phyloP scores from a whole-genome alignment of 2,113 vertebrate species.

The Turdus rufiventris region DNA sequence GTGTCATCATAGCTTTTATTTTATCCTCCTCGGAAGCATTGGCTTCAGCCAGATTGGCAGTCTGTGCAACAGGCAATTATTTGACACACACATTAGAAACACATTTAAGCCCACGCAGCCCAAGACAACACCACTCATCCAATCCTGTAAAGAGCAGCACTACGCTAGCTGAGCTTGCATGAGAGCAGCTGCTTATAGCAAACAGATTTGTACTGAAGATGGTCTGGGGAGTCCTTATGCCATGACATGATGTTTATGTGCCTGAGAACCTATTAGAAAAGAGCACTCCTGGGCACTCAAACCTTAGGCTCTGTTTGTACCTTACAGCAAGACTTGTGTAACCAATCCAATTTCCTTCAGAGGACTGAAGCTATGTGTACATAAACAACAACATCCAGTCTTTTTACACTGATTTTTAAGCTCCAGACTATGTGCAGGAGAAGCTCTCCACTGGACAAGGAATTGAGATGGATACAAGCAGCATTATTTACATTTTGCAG shows the following conservation, averaged over 20 bases:
- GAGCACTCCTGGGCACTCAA: constrained; percentile 54
- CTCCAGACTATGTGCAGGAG: constrained; percentile 1
- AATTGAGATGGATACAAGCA: not conserved
- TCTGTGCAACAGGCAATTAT: constrained; percentile 90
- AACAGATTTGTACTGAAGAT: constrained; percentile 56
- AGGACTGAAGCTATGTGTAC: constrained; percentile 12
- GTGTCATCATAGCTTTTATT: constrained; percentile 94
- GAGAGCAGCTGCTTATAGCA: constrained; percentile 58
- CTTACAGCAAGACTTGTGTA: constrained; percentile 58
- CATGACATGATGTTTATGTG: constrained; percentile 66
- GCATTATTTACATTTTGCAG: constrained; percentile 5
- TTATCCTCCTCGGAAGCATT: constrained; percentile 98
- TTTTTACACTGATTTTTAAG: constrained; percentile 20
- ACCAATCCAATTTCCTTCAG: constrained; percentile 45
- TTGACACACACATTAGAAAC: constrained; percentile 83
- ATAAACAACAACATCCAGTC: not conserved
- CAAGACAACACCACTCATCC: constrained; percentile 77
- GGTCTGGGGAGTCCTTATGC: constrained; percentile 70
- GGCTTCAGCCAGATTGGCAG: constrained; percentile 92
- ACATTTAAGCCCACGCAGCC: constrained; percentile 77
- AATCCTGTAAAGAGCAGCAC: constrained; percentile 83
- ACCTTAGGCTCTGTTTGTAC: constrained; percentile 81
- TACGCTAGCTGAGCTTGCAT: constrained; percentile 61
- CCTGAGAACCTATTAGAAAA: constrained; percentile 34
- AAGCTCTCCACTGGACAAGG: not conserved